Evolutionary conservation across 1,140 invertebrate genomes (phyloP).

Genomic region (Trichogramma pretiosum): DNA sequence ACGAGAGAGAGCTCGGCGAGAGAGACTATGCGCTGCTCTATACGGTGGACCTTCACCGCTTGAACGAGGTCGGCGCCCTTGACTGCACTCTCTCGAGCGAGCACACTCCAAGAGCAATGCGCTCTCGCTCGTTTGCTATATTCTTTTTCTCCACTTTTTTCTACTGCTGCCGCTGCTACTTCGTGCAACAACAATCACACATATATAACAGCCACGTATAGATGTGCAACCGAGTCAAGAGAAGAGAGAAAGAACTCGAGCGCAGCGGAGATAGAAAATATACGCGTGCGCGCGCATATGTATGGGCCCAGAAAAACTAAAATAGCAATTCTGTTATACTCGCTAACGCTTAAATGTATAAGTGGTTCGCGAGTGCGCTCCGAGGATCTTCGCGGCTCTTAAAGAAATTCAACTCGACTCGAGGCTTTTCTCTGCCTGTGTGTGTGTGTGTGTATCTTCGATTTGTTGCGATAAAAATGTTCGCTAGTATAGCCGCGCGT

Average conservation of each 20-base stretch:
- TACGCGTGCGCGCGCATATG: too few species aligned
- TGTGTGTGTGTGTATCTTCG: too few species aligned
- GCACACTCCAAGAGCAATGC: constrained; percentile 9
- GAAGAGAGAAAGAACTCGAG: not conserved
- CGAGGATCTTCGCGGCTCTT: not conserved
- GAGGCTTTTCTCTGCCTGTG: too few species aligned
- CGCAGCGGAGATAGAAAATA: not conserved
- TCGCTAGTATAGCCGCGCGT: too few species aligned
- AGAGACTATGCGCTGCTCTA: too few species aligned
- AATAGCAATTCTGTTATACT: too few species aligned
- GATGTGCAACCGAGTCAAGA: too few species aligned
- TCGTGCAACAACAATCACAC: too few species aligned
- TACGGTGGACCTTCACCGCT: constrained; percentile 34
- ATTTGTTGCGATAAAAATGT: too few species aligned
- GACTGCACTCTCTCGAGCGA: constrained; percentile 8
- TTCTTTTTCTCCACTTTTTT: constrained; percentile 3
- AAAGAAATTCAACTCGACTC: constrained; percentile 10
- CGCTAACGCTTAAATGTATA: too few species aligned
- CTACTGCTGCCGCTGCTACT: not conserved
- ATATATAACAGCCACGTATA: constrained; percentile 7
- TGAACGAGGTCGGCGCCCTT: constrained; percentile 24
- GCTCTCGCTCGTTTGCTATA: constrained; percentile 2
- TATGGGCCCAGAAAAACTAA: too few species aligned
- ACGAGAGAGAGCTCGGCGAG: too few species aligned
- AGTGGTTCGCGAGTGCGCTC: not conserved